phyloP scores from a whole-genome alignment of 2,113 vertebrate genomes.

The Entosphenus tridentatus region DNA sequence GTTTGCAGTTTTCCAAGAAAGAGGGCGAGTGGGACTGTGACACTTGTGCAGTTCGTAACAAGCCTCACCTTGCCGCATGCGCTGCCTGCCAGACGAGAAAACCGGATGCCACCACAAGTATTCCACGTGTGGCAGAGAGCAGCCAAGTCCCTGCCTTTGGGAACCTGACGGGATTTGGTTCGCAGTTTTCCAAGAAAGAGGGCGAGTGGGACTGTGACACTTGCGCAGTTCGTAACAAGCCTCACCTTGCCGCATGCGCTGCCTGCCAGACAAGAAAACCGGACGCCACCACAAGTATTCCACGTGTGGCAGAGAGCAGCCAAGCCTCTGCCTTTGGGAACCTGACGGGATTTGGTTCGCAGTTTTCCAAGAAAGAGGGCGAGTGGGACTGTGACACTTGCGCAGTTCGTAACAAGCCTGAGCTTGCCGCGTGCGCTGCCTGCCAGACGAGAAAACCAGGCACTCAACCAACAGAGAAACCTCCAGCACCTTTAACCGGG shows the following conservation, averaged over 20 bases:
- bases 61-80: constrained; percentile 4
- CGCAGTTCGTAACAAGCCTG: not conserved
- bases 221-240: not conserved
- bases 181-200: constrained; percentile 1
- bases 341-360: constrained; percentile 15
- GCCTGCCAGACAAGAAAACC: constrained; percentile 1
- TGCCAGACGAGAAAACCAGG: not conserved
- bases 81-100: constrained; percentile 15
- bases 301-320: no score
- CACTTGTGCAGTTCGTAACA: constrained; percentile 7
- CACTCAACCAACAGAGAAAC: not conserved
- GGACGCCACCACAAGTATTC: not conserved
- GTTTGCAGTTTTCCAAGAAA: constrained; percentile 17
- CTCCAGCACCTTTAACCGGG: no score
- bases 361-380: constrained; percentile 32
- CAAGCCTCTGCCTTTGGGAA: not conserved
- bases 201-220: constrained; percentile 1
- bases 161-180: not conserved
- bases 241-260: not conserved
- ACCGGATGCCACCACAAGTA: no score
- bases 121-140: no score
- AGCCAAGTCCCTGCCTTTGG: no score
- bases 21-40: constrained; percentile 5
- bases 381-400: constrained; percentile 2
- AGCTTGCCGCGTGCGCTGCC: not conserved